These are phyloP conservation scores for Gryllus longicercus DNA, from an alignment of 2,888 invertebrate species.

Conservation along the genomic window DNA sequence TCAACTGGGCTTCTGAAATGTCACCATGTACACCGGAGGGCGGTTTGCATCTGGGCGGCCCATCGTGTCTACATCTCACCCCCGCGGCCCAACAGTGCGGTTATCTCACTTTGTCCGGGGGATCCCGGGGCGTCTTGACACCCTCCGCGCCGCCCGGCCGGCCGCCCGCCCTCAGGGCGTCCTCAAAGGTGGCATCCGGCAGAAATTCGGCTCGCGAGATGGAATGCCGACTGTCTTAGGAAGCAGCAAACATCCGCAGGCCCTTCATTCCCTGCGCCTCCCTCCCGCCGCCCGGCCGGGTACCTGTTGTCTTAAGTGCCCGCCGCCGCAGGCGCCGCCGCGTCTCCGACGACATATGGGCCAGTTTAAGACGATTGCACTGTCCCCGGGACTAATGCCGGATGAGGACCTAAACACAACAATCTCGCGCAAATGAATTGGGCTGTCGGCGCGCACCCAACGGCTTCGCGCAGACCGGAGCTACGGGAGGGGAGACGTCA, in stretches of 20 bases:
- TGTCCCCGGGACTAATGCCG: slow-evolving; percentile 8
- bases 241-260: background rate
- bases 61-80: too few relatives aligned
- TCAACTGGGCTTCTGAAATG: too few relatives aligned
- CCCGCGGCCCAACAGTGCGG: too few relatives aligned
- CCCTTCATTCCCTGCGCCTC: too few relatives aligned
- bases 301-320: background rate
- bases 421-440: slow-evolving; percentile 17
- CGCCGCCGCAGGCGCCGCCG: background rate
- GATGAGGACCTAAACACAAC: slow-evolving; percentile 3
- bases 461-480: background rate
- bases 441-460: too few relatives aligned
- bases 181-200: background rate
- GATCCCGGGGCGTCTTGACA: background rate
- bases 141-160: background rate
- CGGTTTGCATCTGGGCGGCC: too few relatives aligned
- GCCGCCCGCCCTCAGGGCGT: background rate
- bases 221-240: background rate
- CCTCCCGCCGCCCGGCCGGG: background rate
- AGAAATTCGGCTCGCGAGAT: background rate
- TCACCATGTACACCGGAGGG: too few relatives aligned
- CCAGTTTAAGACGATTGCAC: background rate
- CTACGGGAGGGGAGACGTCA: background rate
- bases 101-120: too few relatives aligned
- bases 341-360: background rate